A percentile compares a stretch with the other conserved stretches of the same genome.
Evolutionary conservation across 2,888 invertebrate genomes (phyloP).

Genomic region (Aphrophora alni): DNA sequence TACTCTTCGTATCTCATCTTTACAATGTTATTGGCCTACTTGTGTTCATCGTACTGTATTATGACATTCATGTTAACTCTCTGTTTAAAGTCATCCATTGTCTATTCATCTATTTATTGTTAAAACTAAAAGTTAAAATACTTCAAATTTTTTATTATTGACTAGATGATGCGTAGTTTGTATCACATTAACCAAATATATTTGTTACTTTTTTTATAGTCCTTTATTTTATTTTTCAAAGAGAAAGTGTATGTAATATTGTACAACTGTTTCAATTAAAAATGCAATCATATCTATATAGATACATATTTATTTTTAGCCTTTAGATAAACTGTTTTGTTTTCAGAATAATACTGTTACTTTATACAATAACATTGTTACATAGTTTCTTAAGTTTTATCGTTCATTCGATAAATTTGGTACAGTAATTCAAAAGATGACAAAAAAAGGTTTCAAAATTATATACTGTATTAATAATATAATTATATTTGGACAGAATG

Average conservation of each 20-base stretch:
- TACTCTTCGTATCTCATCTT: neutral
- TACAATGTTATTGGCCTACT: slow-evolving; percentile 35
- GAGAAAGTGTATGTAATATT: neutral
- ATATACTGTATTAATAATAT: too few species aligned
- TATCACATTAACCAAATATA: neutral
- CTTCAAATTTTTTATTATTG: neutral
- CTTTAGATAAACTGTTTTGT: neutral
- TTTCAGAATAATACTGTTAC: neutral
- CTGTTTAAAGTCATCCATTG: neutral
- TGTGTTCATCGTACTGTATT: slow-evolving; percentile 33
- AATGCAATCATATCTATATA: neutral
- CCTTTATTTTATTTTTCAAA: neutral
- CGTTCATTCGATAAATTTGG: neutral
- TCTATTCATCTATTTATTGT: slow-evolving; percentile 9
- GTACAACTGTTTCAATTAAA: neutral
- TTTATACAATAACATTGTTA: neutral
- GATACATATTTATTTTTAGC: neutral
- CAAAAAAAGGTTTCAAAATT: too few species aligned
- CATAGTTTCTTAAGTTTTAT: neutral
- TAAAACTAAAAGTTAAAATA: neutral
- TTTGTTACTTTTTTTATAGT: neutral
- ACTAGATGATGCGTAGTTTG: neutral
- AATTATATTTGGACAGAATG: too few species aligned
- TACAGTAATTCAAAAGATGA: neutral
- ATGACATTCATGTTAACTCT: neutral